A percentile compares a stretch with the other conserved stretches of the same genome.
These are phyloP conservation scores for Caenorhabditis wallacei DNA, from an alignment of 2,888 invertebrate genomes.

Conservation along the genomic window DNA sequence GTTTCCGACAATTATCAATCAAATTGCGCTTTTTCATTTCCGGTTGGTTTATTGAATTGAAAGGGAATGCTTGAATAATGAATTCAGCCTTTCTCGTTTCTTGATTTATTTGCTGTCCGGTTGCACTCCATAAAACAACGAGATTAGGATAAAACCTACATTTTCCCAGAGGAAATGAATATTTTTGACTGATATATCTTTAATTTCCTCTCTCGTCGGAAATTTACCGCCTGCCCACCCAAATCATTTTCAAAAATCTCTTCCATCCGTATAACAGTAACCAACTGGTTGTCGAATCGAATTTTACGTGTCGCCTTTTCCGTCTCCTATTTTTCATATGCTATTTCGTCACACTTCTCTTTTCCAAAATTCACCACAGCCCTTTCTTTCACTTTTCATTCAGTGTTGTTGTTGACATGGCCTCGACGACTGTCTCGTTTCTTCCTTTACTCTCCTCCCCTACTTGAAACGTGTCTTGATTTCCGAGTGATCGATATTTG, in stretches of 20 bases:
- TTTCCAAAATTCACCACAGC: conserved; percentile 37
- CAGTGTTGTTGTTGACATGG: conserved; percentile 56
- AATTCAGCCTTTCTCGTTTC: conserved; percentile 12
- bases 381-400: conserved; percentile 41
- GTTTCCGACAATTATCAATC: conserved; percentile 33
- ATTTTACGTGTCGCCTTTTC: conserved; percentile 7
- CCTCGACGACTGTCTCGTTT: conserved; percentile 33
- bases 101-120: conserved; percentile 33
- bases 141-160: too few species aligned
- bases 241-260: background rate
- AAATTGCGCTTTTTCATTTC: conserved; percentile 24
- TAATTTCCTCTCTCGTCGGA: background rate
- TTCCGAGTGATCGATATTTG: conserved; percentile 40
- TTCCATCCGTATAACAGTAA: conserved; percentile 11
- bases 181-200: too few species aligned
- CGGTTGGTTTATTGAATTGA: background rate
- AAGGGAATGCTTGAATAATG: conserved; percentile 13
- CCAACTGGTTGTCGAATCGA: conserved; percentile 33
- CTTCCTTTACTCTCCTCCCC: conserved; percentile 24
- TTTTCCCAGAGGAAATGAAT: too few species aligned
- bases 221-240: background rate
- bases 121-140: conserved; percentile 3
- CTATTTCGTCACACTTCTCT: conserved; percentile 14
- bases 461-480: conserved; percentile 40
- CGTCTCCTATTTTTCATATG: conserved; percentile 9